A percentile compares a stretch with the other conserved stretches of the same genome.
Conservation (phyloP, 2,797 vertebrate genomes). For the Acrossocheilus fasciatus region DNA sequence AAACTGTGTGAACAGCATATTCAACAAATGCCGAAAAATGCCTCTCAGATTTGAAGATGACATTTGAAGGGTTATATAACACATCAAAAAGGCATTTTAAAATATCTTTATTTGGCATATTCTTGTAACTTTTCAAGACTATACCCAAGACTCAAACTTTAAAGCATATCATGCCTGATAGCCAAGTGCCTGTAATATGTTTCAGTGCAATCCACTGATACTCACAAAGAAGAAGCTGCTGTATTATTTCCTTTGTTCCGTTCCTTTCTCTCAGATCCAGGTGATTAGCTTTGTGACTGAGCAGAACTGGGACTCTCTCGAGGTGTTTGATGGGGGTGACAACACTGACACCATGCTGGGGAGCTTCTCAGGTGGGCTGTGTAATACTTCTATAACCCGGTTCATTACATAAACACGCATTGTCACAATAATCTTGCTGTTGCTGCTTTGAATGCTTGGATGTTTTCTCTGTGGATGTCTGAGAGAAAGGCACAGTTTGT, state of each 20-base stretch:
- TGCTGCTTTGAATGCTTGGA: slow-evolving; percentile 20
- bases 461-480: background rate
- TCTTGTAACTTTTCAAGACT: slow-evolving; percentile 30
- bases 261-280: slow-evolving; percentile 84
- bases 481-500: background rate
- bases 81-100: slow-evolving; percentile 9
- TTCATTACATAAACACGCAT: slow-evolving; percentile 35
- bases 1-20: slow-evolving; percentile 24
- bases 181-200: background rate
- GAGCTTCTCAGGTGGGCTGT: slow-evolving; percentile 91
- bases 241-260: slow-evolving; percentile 19
- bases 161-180: slow-evolving; percentile 2
- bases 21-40: slow-evolving; percentile 31
- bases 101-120: slow-evolving; percentile 39
- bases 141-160: slow-evolving; percentile 18
- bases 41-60: background rate
- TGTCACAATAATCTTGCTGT: background rate
- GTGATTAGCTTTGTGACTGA: slow-evolving; percentile 98
- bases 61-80: slow-evolving; percentile 25
- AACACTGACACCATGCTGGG: slow-evolving; percentile 97
- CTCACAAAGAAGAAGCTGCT: background rate
- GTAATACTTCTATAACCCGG: slow-evolving; percentile 5
- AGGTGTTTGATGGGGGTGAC: slow-evolving; percentile 96
- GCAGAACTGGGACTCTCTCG: slow-evolving; percentile 99
- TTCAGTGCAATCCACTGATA: slow-evolving; percentile 33